A percentile compares a stretch with the other conserved stretches of the same genome.
These are phyloP conservation scores for Podotricha telesiphe DNA, from an alignment of 2,888 invertebrate genomes.

Conservation along the genomic window DNA sequence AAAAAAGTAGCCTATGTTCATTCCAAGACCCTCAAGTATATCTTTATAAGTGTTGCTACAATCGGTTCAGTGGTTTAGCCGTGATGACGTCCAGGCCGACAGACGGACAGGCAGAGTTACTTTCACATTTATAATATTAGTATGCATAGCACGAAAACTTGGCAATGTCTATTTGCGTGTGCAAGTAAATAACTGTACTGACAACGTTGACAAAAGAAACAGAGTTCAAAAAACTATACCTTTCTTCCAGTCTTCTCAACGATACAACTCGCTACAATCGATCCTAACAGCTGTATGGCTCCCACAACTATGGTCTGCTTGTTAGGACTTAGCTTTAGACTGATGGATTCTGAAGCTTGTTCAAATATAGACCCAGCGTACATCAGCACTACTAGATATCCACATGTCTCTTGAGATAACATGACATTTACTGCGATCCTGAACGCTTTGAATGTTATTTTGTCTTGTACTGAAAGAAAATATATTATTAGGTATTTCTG, in stretches of 20 bases:
- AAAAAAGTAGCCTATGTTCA: no score
- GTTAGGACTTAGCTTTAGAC: constrained; percentile 72
- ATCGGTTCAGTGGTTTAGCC: no score
- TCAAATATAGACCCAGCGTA: constrained; percentile 79
- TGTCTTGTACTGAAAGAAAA: constrained; percentile 69
- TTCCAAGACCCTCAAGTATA: no score
- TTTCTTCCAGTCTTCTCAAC: constrained; percentile 78
- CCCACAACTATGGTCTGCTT: constrained; percentile 79
- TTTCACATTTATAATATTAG: no score
- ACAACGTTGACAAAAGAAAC: not conserved
- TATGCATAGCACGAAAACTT: no score
- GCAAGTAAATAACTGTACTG: no score
- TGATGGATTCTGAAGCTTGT: constrained; percentile 72
- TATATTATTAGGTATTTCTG: not conserved
- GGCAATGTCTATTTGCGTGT: no score
- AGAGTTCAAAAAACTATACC: constrained; percentile 51
- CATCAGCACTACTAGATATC: constrained; percentile 79
- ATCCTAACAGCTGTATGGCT: constrained; percentile 71
- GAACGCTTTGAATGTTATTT: constrained; percentile 77
- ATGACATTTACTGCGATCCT: constrained; percentile 76
- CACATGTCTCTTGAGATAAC: constrained; percentile 78
- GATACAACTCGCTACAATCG: constrained; percentile 75
- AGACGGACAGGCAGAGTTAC: no score
- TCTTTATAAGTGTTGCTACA: no score
- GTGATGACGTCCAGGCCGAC: no score